Evolutionary conservation across 2,797 vertebrate genomes (phyloP), one percentile per base, ranked within the genome.

Genomic region (Sebastes umbrosus): DNA sequence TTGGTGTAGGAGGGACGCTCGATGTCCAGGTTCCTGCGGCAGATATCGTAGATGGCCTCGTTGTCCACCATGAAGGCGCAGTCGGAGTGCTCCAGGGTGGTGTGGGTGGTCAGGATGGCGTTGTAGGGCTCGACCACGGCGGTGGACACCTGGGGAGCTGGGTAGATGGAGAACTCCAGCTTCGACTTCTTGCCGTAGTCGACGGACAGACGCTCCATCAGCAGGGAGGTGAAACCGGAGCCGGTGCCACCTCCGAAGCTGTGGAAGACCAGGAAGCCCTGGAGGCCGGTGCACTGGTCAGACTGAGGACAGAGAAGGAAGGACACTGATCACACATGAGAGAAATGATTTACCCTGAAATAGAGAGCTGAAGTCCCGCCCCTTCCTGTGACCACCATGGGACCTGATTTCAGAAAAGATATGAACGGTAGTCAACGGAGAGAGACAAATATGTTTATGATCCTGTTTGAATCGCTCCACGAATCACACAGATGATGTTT

Each of bases 111-210:
- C n/a, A 65, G 63, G 63, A 65, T 43, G 34, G 63, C n/a, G 22
- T 65, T 65, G 34, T 65, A 65, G 2, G 63, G 63, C 63, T 65
- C 63, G 4, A 65, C 63, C 63, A 65, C 63, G 8, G 63, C 63
- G 7, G 63, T 65, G 63, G 63, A 65, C 34, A 65, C 63, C 22
- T 43, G 63, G 13, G 63, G 63, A 6, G 63, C 63, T 16, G 63
- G 63, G 63, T 65, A 65, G 34, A 65, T 39, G n/a, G 63, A 65
- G 63, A 65, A 65, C 63, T 65, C 63, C 34, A 65, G 63, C 63
- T 65, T 65, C 7, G 63, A 65, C 22, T 65, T 65, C 63, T 65
- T 65, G 63, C 63, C 63, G 32, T 65, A 65, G 63, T 65, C 22
- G 22, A 65, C 63, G 25, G 63, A 65, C 4, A 65, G 63, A 36